phyloP scores from a whole-genome alignment of 2,113 vertebrate genomes.

The Sapajus apella region DNA sequence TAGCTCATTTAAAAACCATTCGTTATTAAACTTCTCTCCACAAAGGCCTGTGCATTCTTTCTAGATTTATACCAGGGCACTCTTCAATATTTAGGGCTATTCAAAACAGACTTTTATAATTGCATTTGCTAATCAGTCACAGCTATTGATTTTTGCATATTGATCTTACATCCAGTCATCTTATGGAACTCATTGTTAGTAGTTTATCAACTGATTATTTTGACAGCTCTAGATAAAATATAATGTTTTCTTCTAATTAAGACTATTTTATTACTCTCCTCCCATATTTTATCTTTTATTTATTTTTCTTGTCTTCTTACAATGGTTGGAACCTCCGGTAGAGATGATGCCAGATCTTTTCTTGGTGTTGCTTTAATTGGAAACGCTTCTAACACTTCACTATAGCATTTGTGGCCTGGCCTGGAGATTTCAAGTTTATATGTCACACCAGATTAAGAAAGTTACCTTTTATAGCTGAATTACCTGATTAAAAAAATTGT shows the following conservation, averaged over 20 bases:
- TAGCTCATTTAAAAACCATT: neutral
- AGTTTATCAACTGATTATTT: neutral
- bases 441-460: conserved; percentile 1
- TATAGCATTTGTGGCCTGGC: neutral
- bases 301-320: neutral
- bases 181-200: neutral
- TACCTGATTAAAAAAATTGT: neutral
- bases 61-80: neutral
- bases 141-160: neutral
- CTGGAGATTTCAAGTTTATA: neutral
- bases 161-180: neutral
- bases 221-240: neutral
- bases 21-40: neutral
- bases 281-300: neutral
- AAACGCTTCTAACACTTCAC: neutral
- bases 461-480: neutral
- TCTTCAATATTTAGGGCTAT: neutral
- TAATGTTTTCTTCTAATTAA: neutral
- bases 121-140: neutral
- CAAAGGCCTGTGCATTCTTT: neutral
- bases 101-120: neutral
- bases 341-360: neutral
- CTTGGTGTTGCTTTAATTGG: neutral
- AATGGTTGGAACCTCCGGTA: neutral
- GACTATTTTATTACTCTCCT: neutral